These are phyloP conservation scores for Ceyx margarethae DNA, from an alignment of 2,113 vertebrate genomes.

Conservation along the genomic window DNA sequence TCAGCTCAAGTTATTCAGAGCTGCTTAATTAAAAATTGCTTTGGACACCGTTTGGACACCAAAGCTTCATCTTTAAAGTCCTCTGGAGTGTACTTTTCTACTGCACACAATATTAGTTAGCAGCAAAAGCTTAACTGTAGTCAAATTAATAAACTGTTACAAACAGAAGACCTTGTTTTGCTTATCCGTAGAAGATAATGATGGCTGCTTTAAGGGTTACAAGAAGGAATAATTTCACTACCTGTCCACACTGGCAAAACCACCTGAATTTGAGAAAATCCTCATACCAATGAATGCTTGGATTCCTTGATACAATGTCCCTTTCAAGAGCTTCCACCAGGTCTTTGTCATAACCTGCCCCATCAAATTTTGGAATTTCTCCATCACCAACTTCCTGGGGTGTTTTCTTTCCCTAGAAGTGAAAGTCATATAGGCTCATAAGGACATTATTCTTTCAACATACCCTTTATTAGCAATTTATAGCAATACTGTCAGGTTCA, in stretches of 20 bases:
- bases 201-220: background rate
- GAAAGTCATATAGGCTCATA: conserved; percentile 1
- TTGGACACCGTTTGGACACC: conserved; percentile 16
- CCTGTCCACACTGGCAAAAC: background rate
- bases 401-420: conserved; percentile 82
- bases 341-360: conserved; percentile 88
- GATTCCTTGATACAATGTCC: conserved; percentile 96
- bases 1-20: conserved; percentile 3
- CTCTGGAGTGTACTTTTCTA: background rate
- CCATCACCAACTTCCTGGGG: conserved; percentile 78
- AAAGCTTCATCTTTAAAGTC: conserved; percentile 9
- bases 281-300: conserved; percentile 91
- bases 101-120: background rate
- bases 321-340: conserved; percentile 91
- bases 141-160: conserved; percentile 8
- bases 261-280: background rate
- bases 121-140: conserved; percentile 8
- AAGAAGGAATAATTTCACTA: background rate
- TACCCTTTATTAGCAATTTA: background rate
- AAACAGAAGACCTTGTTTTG: background rate
- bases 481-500: background rate
- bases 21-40: conserved; percentile 56
- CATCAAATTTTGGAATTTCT: conserved; percentile 91
- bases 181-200: background rate
- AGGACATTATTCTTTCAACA: background rate